A percentile compares a stretch with the other conserved stretches of the same genome.
These are phyloP conservation scores for Pterobdella sp. DNA, from an alignment of 2,888 invertebrate species.

Conservation along the genomic window DNA sequence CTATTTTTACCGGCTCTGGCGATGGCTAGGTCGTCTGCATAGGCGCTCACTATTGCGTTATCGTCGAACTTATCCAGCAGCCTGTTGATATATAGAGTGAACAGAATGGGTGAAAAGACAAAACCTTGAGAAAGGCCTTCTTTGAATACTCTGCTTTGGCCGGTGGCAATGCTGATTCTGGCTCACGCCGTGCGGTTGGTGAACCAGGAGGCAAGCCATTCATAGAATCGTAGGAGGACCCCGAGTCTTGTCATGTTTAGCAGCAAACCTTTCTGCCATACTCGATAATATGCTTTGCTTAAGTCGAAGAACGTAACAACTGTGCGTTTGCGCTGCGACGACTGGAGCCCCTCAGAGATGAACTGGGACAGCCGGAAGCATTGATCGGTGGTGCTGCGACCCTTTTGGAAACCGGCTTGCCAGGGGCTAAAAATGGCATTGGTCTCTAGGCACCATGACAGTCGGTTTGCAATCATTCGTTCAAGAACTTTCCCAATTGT, in stretches of 20 bases:
- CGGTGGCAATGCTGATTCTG: no score
- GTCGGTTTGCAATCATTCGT: background rate
- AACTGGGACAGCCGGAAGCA: background rate
- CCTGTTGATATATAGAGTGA: no score
- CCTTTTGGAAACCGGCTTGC: conserved; percentile 8
- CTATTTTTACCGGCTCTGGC: no score
- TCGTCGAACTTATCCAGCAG: no score
- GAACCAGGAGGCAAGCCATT: background rate
- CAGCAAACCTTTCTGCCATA: background rate
- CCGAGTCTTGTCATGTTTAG: background rate
- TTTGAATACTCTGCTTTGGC: no score
- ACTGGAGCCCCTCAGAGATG: background rate
- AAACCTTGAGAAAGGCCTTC: no score
- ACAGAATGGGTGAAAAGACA: no score
- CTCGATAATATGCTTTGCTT: background rate
- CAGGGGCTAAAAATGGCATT: background rate
- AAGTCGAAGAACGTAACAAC: background rate
- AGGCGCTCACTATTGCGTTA: no score
- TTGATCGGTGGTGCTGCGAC: background rate
- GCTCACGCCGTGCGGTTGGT: no score
- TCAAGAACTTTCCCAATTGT: conserved; percentile 7
- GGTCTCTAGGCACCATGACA: conserved; percentile 4
- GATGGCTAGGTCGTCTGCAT: no score
- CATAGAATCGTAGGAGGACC: no score
- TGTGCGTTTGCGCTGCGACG: background rate